Base-by-base conservation (phyloP, 2,113 vertebrate genomes). In the Osmerus eperlanus region DNA sequence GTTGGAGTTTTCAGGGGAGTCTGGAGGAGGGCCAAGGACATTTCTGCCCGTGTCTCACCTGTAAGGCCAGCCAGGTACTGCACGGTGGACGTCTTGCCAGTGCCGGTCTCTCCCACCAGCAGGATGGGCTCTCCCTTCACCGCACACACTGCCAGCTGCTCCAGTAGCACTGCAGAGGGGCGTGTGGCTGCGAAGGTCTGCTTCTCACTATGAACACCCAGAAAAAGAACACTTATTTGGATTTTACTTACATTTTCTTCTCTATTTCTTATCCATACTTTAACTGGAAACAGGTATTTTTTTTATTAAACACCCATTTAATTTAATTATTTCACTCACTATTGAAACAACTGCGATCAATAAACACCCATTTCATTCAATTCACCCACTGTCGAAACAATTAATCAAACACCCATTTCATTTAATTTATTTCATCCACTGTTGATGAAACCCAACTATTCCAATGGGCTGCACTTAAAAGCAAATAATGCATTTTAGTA, bases 101-200 rank as follows among this genome's bases (percentile, higher is more conserved):
- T 98, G 69, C 97, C 97, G 0, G 97, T 99, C 87, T 99, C 97
- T 78, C 97, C 97, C 53, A 99, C 97, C 81, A 99, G 81, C 58
- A 99, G 89, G 13, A 98, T 94, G 0, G 96, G 92, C 67, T 99
- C 97, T 51, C 91, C 94, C 86, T 93, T 95, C 61, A 86, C 87
- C 19, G 97, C 93, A 36, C 96, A 99, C 19, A 96, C 94, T 0
- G 95, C 93, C 56, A 99, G 90, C 84, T 99, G 97, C 65, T 99
- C 96, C 75, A 98, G 92, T 18, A 99, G 91, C 61, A 96, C 92
- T 0, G 92, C 90, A 12, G 97, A 95, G 0, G 97, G 95, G 3
- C 95, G 91, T 0, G 97, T 98, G n/a, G 95, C 92, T 67, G 97
- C 95, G 84, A 99, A 99, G 0, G 93, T 95, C 73, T 93, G 84